Conservation (phyloP, 2,113 vertebrate genomes). For the Bujurquina vittata region DNA sequence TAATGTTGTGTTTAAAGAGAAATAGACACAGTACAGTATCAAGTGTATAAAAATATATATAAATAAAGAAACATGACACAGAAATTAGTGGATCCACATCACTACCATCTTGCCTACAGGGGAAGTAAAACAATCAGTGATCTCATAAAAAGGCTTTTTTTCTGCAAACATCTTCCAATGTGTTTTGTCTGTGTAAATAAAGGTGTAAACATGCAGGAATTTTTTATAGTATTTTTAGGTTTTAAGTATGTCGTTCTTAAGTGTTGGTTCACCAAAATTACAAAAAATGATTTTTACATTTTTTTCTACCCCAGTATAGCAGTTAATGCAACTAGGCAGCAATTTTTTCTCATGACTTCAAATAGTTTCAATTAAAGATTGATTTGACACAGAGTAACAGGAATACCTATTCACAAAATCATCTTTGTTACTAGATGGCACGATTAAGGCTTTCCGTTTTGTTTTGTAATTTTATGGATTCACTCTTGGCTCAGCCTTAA, state of each 20-base stretch:
- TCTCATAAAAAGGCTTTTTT: neutral
- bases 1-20: neutral
- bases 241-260: neutral
- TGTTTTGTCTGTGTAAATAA: neutral
- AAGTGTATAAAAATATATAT: neutral
- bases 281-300: neutral
- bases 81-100: neutral
- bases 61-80: neutral
- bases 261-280: neutral
- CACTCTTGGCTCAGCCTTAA: neutral
- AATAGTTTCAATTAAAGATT: neutral
- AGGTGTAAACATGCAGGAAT: neutral
- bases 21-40: neutral
- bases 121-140: neutral
- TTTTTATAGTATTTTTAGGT: neutral
- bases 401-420: neutral
- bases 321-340: neutral
- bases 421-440: neutral
- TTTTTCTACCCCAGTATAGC: neutral
- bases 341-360: rapidly evolving
- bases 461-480: neutral
- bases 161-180: neutral
- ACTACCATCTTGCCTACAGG: neutral
- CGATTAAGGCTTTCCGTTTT: neutral
- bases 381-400: neutral